Base-by-base conservation (phyloP, 2,888 invertebrate genomes). In the Pollenia labialis region DNA sequence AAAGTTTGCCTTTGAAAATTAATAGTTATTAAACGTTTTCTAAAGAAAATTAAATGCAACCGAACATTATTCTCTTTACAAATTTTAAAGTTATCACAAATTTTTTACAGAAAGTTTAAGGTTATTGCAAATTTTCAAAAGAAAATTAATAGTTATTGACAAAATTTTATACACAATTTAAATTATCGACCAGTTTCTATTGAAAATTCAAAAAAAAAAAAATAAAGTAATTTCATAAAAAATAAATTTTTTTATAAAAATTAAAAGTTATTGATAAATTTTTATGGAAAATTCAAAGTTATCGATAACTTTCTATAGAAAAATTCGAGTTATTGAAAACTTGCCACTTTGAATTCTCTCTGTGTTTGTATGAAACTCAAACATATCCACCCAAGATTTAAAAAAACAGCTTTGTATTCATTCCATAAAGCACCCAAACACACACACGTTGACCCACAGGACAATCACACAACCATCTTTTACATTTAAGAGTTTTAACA, bases 361-460 rank as follows among this genome's bases (percentile, higher is more conserved):
- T 11, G 56, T 77, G 11, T 12, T 60, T 44, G 23, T 58, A 44
- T 42, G 9, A 23, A 44, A 7, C 42, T 0, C 23, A 66, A 10
- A 32, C 40, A 42, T 40, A 58, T 1, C n/a, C 48, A 62, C n/a
- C 16, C 1, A 54, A 12, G 32, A 54, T 62, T 74, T 69, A 74
- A 69, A 80, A 46, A 74, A 82, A 79, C 71, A 83, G 76, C 75
- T 80, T 80, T 82, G 82, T 71, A 82, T 86, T 83, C 80, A 83
- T 83, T 9, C 8, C 56, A 58, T 60, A 77, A 48, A 68, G 52
- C 32, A 6, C 23, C 3, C 32, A 69, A 10, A 62, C n/a, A 75
- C 64, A 56, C 32, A n/a, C 42, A 42, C 58, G 23, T 1, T 3
- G 23, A 58, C 32, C 18, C 32, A 18, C 58, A 58, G 12, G 48